A percentile compares a stretch with the other conserved stretches of the same genome.
Evolutionary conservation across 2,888 invertebrate species (phyloP).

Genomic region (Callimorpha dominula): DNA sequence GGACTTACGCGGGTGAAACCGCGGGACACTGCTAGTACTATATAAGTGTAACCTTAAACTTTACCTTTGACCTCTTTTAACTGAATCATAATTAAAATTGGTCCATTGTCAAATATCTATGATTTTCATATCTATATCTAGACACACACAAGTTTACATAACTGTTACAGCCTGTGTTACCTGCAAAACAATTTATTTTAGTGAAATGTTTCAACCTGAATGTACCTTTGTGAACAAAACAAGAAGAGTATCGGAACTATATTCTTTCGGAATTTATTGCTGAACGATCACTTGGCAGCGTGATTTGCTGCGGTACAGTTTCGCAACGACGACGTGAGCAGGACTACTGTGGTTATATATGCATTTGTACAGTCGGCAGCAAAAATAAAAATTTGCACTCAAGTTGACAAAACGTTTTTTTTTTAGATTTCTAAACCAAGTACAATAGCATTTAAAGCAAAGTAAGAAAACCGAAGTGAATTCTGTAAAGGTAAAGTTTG

Average conservation of each 20-base stretch:
- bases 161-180: not conserved
- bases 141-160: not conserved
- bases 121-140: not conserved
- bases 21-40: too few relatives aligned
- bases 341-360: not conserved
- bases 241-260: not conserved
- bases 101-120: not conserved
- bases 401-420: not conserved
- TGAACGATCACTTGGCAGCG: constrained; percentile 9
- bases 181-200: not conserved
- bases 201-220: not conserved
- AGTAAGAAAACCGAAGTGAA: not conserved
- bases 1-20: too few relatives aligned
- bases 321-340: not conserved
- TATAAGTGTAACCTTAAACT: not conserved
- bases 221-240: not conserved
- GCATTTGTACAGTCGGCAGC: not conserved
- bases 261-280: constrained; percentile 5
- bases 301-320: constrained; percentile 5
- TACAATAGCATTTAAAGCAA: not conserved
- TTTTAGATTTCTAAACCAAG: not conserved
- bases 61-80: not conserved
- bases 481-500: not conserved
- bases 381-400: not conserved
- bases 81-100: not conserved